Percentiles rank a stretch among this genome's conserved stretches.
Evolutionary conservation across 2,113 vertebrate species (phyloP).

Genomic region (Daphoenositta chrysoptera): DNA sequence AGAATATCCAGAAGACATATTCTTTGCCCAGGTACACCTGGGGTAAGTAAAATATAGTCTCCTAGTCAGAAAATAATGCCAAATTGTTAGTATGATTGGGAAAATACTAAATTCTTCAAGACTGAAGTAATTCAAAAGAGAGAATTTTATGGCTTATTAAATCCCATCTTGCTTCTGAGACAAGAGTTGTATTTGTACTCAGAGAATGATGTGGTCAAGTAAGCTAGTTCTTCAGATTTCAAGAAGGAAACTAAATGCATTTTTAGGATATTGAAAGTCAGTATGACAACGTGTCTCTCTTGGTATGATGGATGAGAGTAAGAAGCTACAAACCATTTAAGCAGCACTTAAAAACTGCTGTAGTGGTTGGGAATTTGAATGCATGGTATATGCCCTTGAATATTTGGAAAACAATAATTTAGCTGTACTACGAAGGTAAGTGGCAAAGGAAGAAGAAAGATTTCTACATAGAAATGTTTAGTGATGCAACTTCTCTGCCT

Average conservation of each 20-base stretch:
- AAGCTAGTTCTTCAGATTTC: not conserved
- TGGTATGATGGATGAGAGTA: not conserved
- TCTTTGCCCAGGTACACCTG: not conserved
- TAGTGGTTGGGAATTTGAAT: not conserved
- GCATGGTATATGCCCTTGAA: not conserved
- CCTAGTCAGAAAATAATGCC: not conserved
- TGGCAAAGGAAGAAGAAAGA: not conserved
- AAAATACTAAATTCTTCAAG: not conserved
- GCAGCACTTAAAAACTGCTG: not conserved
- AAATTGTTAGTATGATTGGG: not conserved
- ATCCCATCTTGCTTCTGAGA: not conserved
- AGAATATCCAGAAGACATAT: not conserved
- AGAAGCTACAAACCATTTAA: not conserved
- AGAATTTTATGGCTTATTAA: not conserved
- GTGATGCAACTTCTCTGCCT: not conserved
- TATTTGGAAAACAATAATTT: not conserved
- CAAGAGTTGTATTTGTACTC: not conserved
- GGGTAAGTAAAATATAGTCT: not conserved
- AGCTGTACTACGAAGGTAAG: rapidly evolving
- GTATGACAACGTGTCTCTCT: not conserved
- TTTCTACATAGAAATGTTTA: not conserved
- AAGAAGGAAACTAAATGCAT: not conserved
- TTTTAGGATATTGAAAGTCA: not conserved
- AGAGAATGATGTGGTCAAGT: not conserved
- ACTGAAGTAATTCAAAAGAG: not conserved